Percentiles rank a stretch among this genome's conserved stretches.
Conservation (phyloP, 2,888 invertebrate genomes). For the Ochropleura leucogaster region DNA sequence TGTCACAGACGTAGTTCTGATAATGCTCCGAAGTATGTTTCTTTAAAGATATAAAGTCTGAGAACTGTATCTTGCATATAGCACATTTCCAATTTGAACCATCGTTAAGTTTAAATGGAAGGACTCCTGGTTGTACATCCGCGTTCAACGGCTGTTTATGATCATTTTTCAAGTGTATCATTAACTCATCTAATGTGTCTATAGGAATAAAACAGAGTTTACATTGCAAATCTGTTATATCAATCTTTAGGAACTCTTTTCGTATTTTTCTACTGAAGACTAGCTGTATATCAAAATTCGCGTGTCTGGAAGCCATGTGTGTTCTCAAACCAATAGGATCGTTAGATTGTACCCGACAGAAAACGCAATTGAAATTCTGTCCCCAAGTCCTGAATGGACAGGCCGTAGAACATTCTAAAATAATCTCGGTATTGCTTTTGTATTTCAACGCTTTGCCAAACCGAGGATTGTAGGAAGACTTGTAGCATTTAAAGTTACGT, state of each 20-base stretch:
- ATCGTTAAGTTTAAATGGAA: conserved; percentile 85
- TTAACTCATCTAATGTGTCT: conserved; percentile 82
- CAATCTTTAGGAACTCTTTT: conserved; percentile 86
- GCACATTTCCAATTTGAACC: conserved; percentile 86
- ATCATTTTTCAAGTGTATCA: conserved; percentile 83
- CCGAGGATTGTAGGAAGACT: conserved; percentile 84
- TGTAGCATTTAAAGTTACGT: conserved; percentile 85
- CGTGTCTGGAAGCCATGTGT: conserved; percentile 85
- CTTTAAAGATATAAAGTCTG: conserved; percentile 83
- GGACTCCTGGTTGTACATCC: conserved; percentile 85
- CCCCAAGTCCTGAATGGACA: conserved; percentile 87
- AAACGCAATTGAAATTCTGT: conserved; percentile 86
- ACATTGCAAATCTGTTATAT: conserved; percentile 86
- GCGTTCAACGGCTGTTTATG: conserved; percentile 86
- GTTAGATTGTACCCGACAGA: conserved; percentile 85
- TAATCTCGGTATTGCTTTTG: conserved; percentile 86
- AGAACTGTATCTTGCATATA: conserved; percentile 83
- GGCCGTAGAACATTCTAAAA: conserved; percentile 86
- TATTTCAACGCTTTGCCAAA: conserved; percentile 85
- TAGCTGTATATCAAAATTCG: conserved; percentile 83
- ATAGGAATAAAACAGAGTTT: conserved; percentile 85
- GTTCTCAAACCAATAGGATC: conserved; percentile 85
- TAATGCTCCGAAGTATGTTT: conserved; percentile 86
- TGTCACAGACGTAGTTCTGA: conserved; percentile 87
- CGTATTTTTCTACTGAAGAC: conserved; percentile 85